These are phyloP conservation scores for Tetrapedia diversipes DNA, from an alignment of 2,888 invertebrate genomes.

Conservation along the genomic window DNA sequence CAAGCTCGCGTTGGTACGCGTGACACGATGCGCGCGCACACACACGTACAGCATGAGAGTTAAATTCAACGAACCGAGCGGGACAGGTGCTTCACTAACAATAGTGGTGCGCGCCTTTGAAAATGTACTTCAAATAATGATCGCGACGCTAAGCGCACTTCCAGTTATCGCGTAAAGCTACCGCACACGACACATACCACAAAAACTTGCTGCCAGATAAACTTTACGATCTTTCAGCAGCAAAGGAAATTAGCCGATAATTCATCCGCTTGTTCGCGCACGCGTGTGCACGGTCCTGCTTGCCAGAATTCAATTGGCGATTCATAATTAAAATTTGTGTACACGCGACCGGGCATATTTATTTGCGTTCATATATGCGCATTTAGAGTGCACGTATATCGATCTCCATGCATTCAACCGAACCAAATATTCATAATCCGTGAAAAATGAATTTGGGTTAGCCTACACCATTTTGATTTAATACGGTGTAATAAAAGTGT, in stretches of 20 bases:
- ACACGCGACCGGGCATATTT: slow-evolving; percentile 47
- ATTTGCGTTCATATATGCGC: slow-evolving; percentile 41
- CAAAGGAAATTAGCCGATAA: slow-evolving; percentile 38
- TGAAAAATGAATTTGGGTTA: slow-evolving; percentile 29
- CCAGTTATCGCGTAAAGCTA: slow-evolving; percentile 38
- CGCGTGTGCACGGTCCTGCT: slow-evolving; percentile 5
- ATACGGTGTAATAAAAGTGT: not conserved
- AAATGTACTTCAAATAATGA: slow-evolving; percentile 49
- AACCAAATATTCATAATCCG: slow-evolving; percentile 29
- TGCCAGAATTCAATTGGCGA: slow-evolving; percentile 17
- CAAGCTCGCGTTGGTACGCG: slow-evolving; percentile 34
- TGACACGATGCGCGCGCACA: slow-evolving; percentile 39
- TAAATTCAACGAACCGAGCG: slow-evolving; percentile 62
- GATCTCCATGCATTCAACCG: slow-evolving; percentile 40
- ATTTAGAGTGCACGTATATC: slow-evolving; percentile 48
- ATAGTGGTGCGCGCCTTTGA: slow-evolving; percentile 42
- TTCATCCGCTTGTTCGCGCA: slow-evolving; percentile 4
- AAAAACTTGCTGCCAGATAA: slow-evolving; percentile 28
- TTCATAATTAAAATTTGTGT: slow-evolving; percentile 50
- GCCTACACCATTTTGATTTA: not conserved
- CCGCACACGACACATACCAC: slow-evolving; percentile 8
- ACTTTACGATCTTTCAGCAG: slow-evolving; percentile 47
- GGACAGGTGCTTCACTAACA: slow-evolving; percentile 61
- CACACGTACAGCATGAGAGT: slow-evolving; percentile 51
- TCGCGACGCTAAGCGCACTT: slow-evolving; percentile 43